phyloP scores from a whole-genome alignment of 2,113 vertebrate genomes.

The Oreochromis aureus region DNA sequence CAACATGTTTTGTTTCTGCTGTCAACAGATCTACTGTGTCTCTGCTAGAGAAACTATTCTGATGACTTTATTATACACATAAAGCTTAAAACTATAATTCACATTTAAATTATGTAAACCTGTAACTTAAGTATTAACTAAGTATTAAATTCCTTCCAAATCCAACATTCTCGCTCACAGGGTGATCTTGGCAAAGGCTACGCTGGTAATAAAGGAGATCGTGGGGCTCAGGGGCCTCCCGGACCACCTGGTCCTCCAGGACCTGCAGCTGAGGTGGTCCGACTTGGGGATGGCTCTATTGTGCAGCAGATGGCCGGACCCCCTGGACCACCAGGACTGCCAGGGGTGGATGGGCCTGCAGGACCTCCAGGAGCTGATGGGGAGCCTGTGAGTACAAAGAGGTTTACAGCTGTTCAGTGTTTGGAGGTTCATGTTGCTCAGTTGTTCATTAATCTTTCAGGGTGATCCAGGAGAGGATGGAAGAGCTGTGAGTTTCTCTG shows the following conservation, averaged over 20 bases:
- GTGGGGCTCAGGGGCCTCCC: conserved; percentile 62
- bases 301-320: conserved; percentile 68
- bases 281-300: conserved; percentile 13
- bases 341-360: conserved; percentile 61
- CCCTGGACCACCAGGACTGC: conserved; percentile 59
- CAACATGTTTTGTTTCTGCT: not conserved
- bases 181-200: conserved; percentile 74
- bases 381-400: conserved; percentile 74
- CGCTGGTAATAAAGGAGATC: conserved; percentile 81
- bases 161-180: conserved; percentile 46
- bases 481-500: conserved; percentile 75
- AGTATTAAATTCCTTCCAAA: not conserved
- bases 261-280: conserved; percentile 41
- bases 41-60: not conserved
- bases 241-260: conserved; percentile 72
- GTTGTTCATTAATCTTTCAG: conserved; percentile 56
- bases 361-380: conserved; percentile 79
- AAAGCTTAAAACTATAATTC: not conserved
- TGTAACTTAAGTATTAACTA: not conserved
- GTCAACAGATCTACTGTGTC: not conserved
- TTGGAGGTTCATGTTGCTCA: not conserved
- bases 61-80: not conserved
- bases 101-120: not conserved
- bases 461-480: conserved; percentile 87
- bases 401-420: not conserved